These are phyloP conservation scores for Ferrisia virgata DNA, from an alignment of 2,888 invertebrate species.

Conservation along the genomic window DNA sequence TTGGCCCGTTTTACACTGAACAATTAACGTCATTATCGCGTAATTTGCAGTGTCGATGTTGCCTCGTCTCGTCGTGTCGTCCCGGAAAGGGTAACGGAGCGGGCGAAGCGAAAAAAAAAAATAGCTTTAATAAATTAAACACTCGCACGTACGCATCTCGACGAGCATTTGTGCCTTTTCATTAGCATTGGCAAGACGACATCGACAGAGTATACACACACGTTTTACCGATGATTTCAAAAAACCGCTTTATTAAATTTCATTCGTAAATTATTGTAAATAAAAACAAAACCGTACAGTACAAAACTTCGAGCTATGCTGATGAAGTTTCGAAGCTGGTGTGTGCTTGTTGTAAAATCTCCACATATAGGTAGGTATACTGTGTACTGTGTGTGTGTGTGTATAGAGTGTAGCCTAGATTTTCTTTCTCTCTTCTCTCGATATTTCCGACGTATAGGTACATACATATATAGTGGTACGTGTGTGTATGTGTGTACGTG, in stretches of 20 bases:
- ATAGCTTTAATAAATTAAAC: background rate
- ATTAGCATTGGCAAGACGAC: no score
- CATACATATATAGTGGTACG: background rate
- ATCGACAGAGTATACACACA: background rate
- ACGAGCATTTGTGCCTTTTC: background rate
- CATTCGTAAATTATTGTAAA: background rate
- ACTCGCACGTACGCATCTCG: background rate
- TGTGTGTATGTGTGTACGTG: background rate
- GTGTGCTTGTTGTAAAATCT: no score
- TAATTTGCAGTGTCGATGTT: background rate
- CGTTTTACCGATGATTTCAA: background rate
- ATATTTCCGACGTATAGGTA: background rate
- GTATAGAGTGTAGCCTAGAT: no score
- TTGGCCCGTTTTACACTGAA: constrained; percentile 21
- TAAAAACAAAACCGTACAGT: background rate
- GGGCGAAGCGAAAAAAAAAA: no score
- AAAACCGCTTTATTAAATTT: background rate
- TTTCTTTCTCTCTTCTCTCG: background rate
- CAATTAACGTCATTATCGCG: constrained; percentile 20
- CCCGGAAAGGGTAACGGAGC: no score
- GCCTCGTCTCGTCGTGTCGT: background rate
- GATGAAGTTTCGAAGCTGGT: background rate
- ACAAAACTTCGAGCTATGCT: background rate
- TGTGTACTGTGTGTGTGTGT: no score
- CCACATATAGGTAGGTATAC: no score